phyloP scores from a whole-genome alignment of 2,113 vertebrate species.

The Zingel zingel region DNA sequence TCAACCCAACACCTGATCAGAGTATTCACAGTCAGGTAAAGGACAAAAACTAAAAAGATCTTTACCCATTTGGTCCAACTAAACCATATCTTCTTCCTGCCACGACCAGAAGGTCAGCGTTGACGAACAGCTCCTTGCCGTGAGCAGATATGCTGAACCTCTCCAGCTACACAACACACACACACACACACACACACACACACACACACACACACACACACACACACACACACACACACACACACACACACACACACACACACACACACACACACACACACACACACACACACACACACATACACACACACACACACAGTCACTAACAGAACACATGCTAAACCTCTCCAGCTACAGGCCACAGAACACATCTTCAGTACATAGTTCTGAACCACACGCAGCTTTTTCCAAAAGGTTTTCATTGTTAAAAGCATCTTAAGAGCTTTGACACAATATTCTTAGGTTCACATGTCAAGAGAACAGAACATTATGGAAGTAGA shows the following conservation, averaged over 20 bases:
- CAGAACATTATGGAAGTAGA: no score
- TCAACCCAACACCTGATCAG: no score
- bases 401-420: neutral
- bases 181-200: no score
- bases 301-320: no score
- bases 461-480: neutral
- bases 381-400: neutral
- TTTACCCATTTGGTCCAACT: conserved; percentile 94
- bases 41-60: neutral
- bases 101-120: conserved; percentile 92
- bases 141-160: conserved; percentile 96
- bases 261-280: no score
- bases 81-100: conserved; percentile 93
- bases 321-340: conserved; percentile 82
- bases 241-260: no score
- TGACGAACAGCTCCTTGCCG: conserved; percentile 93
- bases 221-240: no score
- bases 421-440: neutral
- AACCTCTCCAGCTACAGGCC: conserved; percentile 89
- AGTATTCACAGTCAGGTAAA: no score
- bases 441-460: no score
- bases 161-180: conserved; percentile 84
- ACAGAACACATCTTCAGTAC: neutral
- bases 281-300: no score
- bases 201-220: no score